Percentiles rank a stretch among this genome's conserved stretches.
Conservation (phyloP, 2,797 vertebrate genomes). For the Hybognathus amarus region DNA sequence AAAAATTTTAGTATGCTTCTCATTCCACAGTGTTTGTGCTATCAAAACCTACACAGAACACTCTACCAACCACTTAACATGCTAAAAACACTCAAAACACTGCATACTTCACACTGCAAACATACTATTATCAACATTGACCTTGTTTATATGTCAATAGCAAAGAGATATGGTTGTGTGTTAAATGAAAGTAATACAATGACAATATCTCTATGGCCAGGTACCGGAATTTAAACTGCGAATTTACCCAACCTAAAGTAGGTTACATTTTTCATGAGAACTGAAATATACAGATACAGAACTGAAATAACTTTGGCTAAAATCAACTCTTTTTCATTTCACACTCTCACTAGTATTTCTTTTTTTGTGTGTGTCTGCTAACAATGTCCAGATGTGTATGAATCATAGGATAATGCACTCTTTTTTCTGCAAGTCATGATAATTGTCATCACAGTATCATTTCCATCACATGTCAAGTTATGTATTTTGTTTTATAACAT, state of each 20-base stretch:
- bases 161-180: neutral
- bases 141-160: neutral
- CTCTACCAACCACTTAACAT: neutral
- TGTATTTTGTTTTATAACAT: neutral
- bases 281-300: neutral
- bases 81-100: neutral
- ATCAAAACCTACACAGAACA: neutral
- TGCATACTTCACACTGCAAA: neutral
- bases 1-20: neutral
- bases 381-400: neutral
- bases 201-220: neutral
- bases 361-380: neutral
- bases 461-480: neutral
- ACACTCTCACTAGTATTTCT: neutral
- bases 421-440: neutral
- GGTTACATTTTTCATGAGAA: neutral
- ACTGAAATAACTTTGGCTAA: neutral
- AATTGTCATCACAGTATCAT: neutral
- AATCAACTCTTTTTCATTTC: neutral
- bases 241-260: neutral
- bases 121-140: neutral
- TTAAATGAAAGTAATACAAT: neutral
- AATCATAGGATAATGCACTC: neutral
- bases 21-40: neutral
- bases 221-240: neutral